Evolutionary conservation across 2,888 invertebrate genomes (phyloP), one percentile per base, ranked within the genome.

Genomic region (Callyntrura sp.): DNA sequence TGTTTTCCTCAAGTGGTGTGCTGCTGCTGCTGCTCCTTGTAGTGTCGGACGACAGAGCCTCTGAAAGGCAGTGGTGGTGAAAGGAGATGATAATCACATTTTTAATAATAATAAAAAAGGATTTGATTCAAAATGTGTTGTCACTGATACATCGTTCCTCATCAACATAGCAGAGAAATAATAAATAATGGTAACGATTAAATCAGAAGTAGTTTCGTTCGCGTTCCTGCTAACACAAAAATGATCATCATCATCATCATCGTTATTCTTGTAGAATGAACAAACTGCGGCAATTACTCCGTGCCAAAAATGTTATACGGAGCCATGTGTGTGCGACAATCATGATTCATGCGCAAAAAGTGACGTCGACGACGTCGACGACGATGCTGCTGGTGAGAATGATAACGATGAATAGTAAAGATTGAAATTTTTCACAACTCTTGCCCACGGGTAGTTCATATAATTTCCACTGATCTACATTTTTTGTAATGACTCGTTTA

Each of bases 401-500:
- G 76, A 76, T 78, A 51, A 48, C 25, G 78, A 57, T 55, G 57
- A 57, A 57, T 55, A 45, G 23, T 62, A 28, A 55, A 9, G 45
- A 20, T 73, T 6, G 17, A 23, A 14, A 28, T 45, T 73, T 73
- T 73, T 73, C 70, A 20, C 70, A 73, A 73, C 70, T 45, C n/a
- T 48, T 73, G 45, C 45, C 70, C 14, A 23, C 25, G 45, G 65
- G 70, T 45, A 20, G 45, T 20, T 35, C 17, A n/a, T 43, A 55
- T 48, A 35, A 78, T 78, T 78, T 78, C 11, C 78, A 78, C 78
- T 78, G 78, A 35, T 78, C 78, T 55, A 78, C 51, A 62, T 78
- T 78, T 78, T 78, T 25, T 76, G 5, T 20, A 25, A 65, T 14
- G 17, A 57, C 23, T 60, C 9, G 60, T 23, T 11, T 25, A 23